Percentiles rank a stretch among this genome's conserved stretches.
Evolutionary conservation across 2,113 vertebrate species (phyloP).

Genomic region (Eira barbara): DNA sequence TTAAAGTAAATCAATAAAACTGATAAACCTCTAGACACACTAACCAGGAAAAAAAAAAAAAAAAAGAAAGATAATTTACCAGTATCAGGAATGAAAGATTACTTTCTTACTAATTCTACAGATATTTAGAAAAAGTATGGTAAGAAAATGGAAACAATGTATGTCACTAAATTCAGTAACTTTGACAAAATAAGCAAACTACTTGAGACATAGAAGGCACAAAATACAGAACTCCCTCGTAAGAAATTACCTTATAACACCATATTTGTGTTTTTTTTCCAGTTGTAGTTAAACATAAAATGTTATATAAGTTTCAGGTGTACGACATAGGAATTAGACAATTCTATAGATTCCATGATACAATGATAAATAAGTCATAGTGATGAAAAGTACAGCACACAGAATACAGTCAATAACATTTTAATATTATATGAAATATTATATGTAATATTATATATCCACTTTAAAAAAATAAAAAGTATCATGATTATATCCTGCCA

Average conservation of each 20-base stretch:
- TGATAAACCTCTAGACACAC: background rate
- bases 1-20: background rate
- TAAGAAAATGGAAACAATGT: background rate
- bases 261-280: background rate
- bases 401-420: background rate
- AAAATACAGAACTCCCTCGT: background rate
- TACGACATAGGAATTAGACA: background rate
- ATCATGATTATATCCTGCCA: background rate
- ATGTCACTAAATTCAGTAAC: background rate
- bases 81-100: background rate
- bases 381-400: background rate
- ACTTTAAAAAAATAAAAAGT: background rate
- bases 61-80: background rate
- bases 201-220: background rate
- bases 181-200: background rate
- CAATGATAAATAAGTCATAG: background rate
- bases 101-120: background rate
- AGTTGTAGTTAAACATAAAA: background rate
- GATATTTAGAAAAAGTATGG: background rate
- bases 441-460: background rate
- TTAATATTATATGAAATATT: background rate
- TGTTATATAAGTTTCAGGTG: background rate
- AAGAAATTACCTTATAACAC: background rate
- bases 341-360: background rate
- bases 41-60: background rate